Conservation (phyloP, 1,140 invertebrate species). For the Heterodera schachtii region DNA sequence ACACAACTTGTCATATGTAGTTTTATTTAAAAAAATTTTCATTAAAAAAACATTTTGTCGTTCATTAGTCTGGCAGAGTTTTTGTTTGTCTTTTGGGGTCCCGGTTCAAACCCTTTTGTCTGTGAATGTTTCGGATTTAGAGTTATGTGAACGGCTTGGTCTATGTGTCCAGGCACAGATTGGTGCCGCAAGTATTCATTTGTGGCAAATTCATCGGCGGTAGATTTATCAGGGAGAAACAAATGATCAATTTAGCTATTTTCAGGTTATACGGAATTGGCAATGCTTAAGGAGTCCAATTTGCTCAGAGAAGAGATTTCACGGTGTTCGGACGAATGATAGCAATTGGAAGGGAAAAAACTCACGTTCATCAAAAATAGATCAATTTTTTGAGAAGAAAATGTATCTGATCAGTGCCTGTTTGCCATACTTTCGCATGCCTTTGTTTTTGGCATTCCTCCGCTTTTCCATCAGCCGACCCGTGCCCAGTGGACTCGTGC, state of each 20-base stretch:
- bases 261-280: conserved; percentile 50
- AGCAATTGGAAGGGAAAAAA: neutral
- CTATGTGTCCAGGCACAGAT: conserved; percentile 40
- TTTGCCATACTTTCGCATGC: neutral
- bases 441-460: neutral
- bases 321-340: conserved; percentile 38
- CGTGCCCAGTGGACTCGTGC: conserved; percentile 13
- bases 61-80: too few species aligned
- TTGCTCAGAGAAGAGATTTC: conserved; percentile 38
- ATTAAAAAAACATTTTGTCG: too few species aligned
- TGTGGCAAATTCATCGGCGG: conserved; percentile 53
- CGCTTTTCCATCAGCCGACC: conserved; percentile 18
- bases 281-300: conserved; percentile 40
- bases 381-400: neutral
- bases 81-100: too few species aligned
- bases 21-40: too few species aligned
- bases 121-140: too few species aligned
- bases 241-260: neutral
- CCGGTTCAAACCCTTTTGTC: too few species aligned
- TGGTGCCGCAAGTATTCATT: conserved; percentile 57
- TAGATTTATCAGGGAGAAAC: neutral
- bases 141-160: conserved; percentile 48
- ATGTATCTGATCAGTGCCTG: too few species aligned
- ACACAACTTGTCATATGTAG: too few species aligned
- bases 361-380: neutral